These are phyloP conservation scores for Sander lucioperca DNA, from an alignment of 2,113 vertebrate genomes.

Conservation along the genomic window DNA sequence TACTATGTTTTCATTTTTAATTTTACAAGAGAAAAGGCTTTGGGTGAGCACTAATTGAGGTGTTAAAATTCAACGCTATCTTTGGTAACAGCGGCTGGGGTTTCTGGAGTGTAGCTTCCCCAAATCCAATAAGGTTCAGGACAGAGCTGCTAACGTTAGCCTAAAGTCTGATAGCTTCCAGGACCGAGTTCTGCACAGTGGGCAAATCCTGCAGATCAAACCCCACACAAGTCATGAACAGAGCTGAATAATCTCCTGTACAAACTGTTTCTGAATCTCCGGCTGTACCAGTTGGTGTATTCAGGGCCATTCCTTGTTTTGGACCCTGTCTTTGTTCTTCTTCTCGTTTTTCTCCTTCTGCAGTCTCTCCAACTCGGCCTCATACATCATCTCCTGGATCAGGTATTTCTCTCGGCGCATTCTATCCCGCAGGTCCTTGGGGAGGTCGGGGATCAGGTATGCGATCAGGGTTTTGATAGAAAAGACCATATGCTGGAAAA, in stretches of 20 bases:
- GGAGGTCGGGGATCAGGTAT: constrained; percentile 97
- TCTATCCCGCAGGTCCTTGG: constrained; percentile 94
- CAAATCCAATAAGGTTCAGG: not conserved
- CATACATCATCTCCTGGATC: constrained; percentile 99
- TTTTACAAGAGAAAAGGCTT: not conserved
- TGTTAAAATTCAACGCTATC: not conserved
- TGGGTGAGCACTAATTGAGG: not conserved
- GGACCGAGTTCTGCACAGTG: not conserved
- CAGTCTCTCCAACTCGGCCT: constrained; percentile 93
- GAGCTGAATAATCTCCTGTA: not conserved
- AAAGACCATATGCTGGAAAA: constrained; percentile 94
- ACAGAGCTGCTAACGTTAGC: not conserved
- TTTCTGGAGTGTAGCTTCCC: not conserved
- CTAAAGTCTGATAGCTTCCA: not conserved
- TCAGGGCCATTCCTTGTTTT: constrained; percentile 95
- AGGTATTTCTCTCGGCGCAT: constrained; percentile 98
- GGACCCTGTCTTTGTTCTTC: constrained; percentile 87
- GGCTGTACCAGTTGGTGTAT: constrained; percentile 40
- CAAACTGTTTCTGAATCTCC: not conserved
- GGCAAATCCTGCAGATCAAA: not conserved
- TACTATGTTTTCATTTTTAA: not conserved
- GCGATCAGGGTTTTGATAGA: constrained; percentile 97
- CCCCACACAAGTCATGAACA: not conserved
- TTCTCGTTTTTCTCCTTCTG: constrained; percentile 93
- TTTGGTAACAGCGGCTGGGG: not conserved